Evolutionary conservation across 1,140 invertebrate species (phyloP).

Genomic region (Propsilocerus akamusi): DNA sequence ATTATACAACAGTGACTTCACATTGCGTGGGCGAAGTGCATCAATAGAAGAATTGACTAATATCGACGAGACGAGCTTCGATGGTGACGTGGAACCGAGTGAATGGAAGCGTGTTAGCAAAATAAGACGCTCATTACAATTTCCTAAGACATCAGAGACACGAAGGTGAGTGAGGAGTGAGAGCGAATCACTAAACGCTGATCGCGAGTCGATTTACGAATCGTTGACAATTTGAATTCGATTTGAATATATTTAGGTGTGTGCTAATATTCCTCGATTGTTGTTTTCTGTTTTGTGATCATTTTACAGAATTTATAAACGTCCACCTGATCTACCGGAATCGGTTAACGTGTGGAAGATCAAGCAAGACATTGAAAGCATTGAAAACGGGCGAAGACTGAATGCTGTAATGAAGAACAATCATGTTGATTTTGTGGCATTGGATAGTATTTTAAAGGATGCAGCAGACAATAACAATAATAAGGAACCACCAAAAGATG

Average conservation of each 20-base stretch:
- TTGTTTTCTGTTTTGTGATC: no score
- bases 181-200: constrained; percentile 7
- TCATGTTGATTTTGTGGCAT: constrained; percentile 25
- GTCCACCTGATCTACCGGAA: constrained; percentile 30
- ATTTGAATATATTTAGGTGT: no score
- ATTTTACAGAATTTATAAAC: constrained; percentile 9
- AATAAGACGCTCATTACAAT: constrained; percentile 38
- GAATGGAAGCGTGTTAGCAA: constrained; percentile 38
- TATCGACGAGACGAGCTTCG: constrained; percentile 10
- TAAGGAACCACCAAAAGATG: constrained; percentile 9
- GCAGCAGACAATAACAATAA: no score
- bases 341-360: constrained; percentile 29
- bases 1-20: no score
- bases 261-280: no score
- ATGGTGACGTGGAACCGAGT: constrained; percentile 9
- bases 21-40: constrained; percentile 6
- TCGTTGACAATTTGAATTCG: no score
- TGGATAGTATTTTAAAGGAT: constrained; percentile 26
- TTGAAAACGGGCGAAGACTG: constrained; percentile 27
- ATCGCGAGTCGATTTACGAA: no score
- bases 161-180: constrained; percentile 3
- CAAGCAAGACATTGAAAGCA: constrained; percentile 27
- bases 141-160: constrained; percentile 28
- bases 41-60: constrained; percentile 21
- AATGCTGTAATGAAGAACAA: constrained; percentile 28